phyloP scores from a whole-genome alignment of 2,113 vertebrate species.

The Girardinichthys multiradiatus region DNA sequence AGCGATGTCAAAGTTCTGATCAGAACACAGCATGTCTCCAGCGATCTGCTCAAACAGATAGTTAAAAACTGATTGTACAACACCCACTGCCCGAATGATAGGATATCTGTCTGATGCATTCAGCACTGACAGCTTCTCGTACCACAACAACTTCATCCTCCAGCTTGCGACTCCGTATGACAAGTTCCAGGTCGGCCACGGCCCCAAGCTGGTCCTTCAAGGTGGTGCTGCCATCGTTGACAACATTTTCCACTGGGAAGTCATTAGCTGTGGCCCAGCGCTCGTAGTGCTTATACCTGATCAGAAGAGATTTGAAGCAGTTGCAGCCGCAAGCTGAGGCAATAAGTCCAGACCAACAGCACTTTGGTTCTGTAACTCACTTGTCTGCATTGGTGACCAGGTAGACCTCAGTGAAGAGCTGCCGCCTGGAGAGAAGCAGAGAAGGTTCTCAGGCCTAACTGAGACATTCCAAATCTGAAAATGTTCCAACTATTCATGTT shows the following conservation, averaged over 20 bases:
- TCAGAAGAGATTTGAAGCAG: not conserved
- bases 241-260: conserved; percentile 83
- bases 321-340: not conserved
- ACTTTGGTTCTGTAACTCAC: conserved; percentile 64
- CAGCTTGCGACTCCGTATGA: conserved; percentile 78
- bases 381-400: conserved; percentile 87
- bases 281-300: conserved; percentile 85
- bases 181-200: conserved; percentile 83
- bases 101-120: not conserved
- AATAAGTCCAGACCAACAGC: not conserved
- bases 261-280: conserved; percentile 87
- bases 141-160: conserved; percentile 85
- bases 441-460: not conserved
- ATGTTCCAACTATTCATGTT: not conserved
- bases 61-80: not conserved
- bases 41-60: conserved; percentile 74
- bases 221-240: conserved; percentile 85
- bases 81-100: too few relatives aligned
- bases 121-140: conserved; percentile 6
- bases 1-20: conserved; percentile 85
- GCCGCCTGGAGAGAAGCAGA: conserved; percentile 70
- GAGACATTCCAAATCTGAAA: not conserved
- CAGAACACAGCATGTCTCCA: conserved; percentile 86
- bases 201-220: conserved; percentile 79
- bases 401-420: conserved; percentile 85